A percentile compares a stretch with the other conserved stretches of the same genome.
Evolutionary conservation across 2,888 invertebrate species (phyloP).

Genomic region (Galerucella calmariensis): DNA sequence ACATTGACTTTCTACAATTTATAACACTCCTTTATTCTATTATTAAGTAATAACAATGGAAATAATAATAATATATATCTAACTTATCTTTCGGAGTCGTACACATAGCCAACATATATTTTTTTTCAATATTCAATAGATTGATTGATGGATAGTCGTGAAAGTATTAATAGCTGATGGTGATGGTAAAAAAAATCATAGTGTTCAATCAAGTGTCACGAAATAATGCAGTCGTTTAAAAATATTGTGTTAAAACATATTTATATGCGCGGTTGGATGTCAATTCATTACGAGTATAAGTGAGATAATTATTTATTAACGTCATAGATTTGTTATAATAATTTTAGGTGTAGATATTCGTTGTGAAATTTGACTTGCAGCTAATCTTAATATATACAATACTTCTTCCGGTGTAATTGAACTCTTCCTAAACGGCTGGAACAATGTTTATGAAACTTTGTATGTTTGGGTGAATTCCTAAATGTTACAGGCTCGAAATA

Average conservation of each 20-base stretch:
- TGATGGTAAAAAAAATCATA: constrained; percentile 16
- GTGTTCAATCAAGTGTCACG: constrained; percentile 28
- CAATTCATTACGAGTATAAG: not conserved
- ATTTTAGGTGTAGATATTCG: too few relatives aligned
- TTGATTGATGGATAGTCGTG: constrained; percentile 35
- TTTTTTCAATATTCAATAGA: constrained; percentile 38
- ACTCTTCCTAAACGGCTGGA: too few relatives aligned
- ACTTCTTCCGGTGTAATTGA: too few relatives aligned
- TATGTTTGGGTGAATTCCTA: too few relatives aligned
- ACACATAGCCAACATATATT: constrained; percentile 26
- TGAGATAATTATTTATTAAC: not conserved
- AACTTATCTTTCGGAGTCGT: not conserved
- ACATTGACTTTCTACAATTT: not conserved
- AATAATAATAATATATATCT: constrained; percentile 16
- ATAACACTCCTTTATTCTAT: not conserved
- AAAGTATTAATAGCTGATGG: constrained; percentile 14
- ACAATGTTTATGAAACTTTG: too few relatives aligned
- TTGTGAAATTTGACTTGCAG: too few relatives aligned
- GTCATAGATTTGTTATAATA: not conserved
- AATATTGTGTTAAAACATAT: constrained; percentile 12
- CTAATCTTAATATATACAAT: too few relatives aligned
- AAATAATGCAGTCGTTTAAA: constrained; percentile 26
- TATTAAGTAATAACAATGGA: constrained; percentile 17
- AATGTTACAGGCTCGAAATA: too few relatives aligned
- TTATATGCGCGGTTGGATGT: constrained; percentile 4